Evolutionary conservation across 1,140 invertebrate species (phyloP), one percentile per base, ranked within the genome.

Genomic region (Meteorus sp.): DNA sequence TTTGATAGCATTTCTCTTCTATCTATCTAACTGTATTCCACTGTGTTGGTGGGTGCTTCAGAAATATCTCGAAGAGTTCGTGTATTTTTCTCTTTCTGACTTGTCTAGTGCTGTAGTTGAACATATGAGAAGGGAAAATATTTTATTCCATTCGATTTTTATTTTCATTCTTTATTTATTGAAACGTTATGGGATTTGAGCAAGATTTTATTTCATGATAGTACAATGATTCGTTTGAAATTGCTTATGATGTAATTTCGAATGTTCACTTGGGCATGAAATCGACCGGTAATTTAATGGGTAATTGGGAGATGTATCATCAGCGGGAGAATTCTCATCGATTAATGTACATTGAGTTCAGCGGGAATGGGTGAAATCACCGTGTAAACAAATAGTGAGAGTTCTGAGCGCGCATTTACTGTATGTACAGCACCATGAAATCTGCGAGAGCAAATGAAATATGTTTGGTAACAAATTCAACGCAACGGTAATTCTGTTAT

Each of bases 181-280:
- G n/a, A n/a, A n/a, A n/a, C n/a, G n/a, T n/a, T n/a, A n/a, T n/a
- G n/a, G n/a, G n/a, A n/a, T n/a, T n/a, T 9, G n/a, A 48, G 45
- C n/a, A 29, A 19, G 19, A 23, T 51, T 51, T 51, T 33, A 51
- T 23, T 25, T 25, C 33, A 29, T 31, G 47, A 29, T 29, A 51
- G 9, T 51, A n/a, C n/a, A 51, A 51, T 51, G 33, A 31, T 19
- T 17, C 47, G 47, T 33, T 51, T 56, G 37, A 56, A 56, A 31
- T 47, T 37, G 31, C 20, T 17, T 17, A 25, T 6, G 35, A 33
- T 25, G 37, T 22, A 23, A 43, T 39, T 44, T 43, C 27, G 37
- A 29, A 44, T 43, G 41, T 44, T 25, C 39, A n/a, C n/a, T n/a
- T 39, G 13, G 35, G 35, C 13, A 39, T 39, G 35, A 39, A 5